Conservation (phyloP, 2,888 invertebrate genomes). For the Cephus nigrinus region DNA sequence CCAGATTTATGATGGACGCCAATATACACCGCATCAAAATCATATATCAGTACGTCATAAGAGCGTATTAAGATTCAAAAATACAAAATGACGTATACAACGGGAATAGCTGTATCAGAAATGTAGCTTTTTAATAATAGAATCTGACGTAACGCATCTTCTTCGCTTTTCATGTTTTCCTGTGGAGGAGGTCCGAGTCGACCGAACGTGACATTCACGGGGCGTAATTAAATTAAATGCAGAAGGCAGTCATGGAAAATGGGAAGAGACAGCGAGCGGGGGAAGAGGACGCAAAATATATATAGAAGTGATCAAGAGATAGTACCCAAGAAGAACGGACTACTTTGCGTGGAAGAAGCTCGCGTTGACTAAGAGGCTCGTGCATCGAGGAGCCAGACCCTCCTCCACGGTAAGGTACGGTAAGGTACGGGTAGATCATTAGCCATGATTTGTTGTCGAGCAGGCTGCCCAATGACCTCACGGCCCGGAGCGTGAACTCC, state of each 20-base stretch:
- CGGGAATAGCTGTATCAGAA: not conserved
- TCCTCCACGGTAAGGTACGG: constrained; percentile 46
- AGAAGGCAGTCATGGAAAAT: constrained; percentile 23
- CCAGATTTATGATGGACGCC: not conserved
- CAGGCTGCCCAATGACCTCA: constrained; percentile 65
- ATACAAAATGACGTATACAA: not conserved
- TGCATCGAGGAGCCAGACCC: constrained; percentile 8
- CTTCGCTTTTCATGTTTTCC: not conserved
- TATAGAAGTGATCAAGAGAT: not conserved
- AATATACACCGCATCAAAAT: not conserved
- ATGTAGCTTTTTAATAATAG: not conserved
- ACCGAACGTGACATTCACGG: not conserved
- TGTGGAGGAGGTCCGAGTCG: not conserved
- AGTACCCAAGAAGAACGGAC: not conserved
- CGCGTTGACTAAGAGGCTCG: constrained; percentile 5
- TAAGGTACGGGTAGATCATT: constrained; percentile 64
- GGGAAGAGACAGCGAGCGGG: constrained; percentile 8
- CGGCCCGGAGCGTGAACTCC: constrained; percentile 53
- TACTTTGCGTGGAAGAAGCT: not conserved
- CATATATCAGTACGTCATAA: not conserved
- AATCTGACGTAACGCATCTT: not conserved
- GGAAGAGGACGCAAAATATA: not conserved
- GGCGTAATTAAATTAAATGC: not conserved
- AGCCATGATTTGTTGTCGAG: constrained; percentile 67
- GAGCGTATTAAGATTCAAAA: not conserved